These are phyloP conservation scores for Fragariocoptes setiger DNA, from an alignment of 1,140 invertebrate species.

Conservation along the genomic window DNA sequence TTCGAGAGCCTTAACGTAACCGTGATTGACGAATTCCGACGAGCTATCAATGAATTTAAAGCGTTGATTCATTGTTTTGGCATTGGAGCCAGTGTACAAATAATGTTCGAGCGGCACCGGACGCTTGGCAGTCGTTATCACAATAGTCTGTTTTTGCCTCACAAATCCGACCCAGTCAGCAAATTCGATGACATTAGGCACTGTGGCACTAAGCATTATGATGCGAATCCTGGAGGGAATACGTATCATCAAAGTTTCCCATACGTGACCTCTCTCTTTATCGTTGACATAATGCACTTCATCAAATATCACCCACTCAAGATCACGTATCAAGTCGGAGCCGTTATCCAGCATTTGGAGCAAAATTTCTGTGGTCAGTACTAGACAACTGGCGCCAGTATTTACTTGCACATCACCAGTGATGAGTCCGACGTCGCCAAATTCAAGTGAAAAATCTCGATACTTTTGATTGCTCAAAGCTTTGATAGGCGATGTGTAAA, in stretches of 20 bases:
- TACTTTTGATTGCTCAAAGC: slow-evolving; percentile 98
- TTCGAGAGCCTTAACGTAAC: slow-evolving; percentile 29
- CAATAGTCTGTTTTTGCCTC: slow-evolving; percentile 67
- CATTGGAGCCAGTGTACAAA: slow-evolving; percentile 53
- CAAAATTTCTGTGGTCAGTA: slow-evolving; percentile 98
- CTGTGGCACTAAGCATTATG: slow-evolving; percentile 87
- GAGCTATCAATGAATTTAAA: slow-evolving; percentile 51
- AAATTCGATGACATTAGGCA: slow-evolving; percentile 82
- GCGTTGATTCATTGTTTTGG: slow-evolving; percentile 41
- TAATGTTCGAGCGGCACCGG: slow-evolving; percentile 84
- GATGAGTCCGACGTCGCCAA: slow-evolving; percentile 21
- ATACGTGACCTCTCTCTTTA: slow-evolving; percentile 84
- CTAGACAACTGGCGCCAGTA: slow-evolving; percentile 61
- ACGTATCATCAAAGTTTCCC: slow-evolving; percentile 94
- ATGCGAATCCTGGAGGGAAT: slow-evolving; percentile 73
- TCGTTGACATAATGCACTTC: slow-evolving; percentile 99
- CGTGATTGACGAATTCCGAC: slow-evolving; percentile 29
- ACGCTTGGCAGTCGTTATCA: slow-evolving; percentile 66
- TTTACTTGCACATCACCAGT: slow-evolving; percentile 50
- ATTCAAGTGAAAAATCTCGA: slow-evolving; percentile 51
- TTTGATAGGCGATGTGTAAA: slow-evolving; percentile 98
- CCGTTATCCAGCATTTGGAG: slow-evolving; percentile 75
- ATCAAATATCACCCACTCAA: slow-evolving; percentile 97
- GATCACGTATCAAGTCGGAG: slow-evolving; percentile 65
- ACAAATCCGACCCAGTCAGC: slow-evolving; percentile 87